These are phyloP conservation scores for Aurelia sp. DNA, from an alignment of 30 jellyfish, hydroid and myxozoan genomes.

Conservation along the genomic window DNA sequence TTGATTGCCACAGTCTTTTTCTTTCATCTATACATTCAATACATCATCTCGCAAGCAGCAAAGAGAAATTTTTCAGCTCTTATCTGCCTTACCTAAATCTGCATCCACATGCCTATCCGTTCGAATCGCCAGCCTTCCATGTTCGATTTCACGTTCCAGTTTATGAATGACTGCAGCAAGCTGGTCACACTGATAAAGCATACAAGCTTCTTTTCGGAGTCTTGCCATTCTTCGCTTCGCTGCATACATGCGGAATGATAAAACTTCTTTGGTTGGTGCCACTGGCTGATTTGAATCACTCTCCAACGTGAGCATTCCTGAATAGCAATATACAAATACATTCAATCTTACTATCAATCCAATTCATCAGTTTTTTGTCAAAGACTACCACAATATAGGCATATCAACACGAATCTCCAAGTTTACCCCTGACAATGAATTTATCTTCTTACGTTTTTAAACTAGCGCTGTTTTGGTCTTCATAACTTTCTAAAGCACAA, in stretches of 20 bases:
- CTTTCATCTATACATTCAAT: background rate
- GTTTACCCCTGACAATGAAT: too few relatives aligned
- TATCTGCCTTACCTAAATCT: constrained; percentile 77
- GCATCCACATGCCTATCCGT: constrained; percentile 86
- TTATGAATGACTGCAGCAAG: constrained; percentile 71
- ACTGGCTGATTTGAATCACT: constrained; percentile 75
- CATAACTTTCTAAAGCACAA: too few relatives aligned
- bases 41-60: background rate
- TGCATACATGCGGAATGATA: constrained; percentile 82
- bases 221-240: constrained; percentile 86
- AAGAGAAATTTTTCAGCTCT: background rate
- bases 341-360: too few relatives aligned
- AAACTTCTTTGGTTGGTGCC: constrained; percentile 89
- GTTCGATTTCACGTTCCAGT: constrained; percentile 83
- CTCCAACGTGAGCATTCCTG: constrained; percentile 63
- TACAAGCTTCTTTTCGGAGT: constrained; percentile 86
- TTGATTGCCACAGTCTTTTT: too few relatives aligned
- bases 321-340: background rate
- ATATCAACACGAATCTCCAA: too few relatives aligned
- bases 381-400: too few relatives aligned
- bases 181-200: constrained; percentile 81
- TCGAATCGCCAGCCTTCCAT: constrained; percentile 83
- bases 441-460: too few relatives aligned
- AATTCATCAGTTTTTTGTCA: too few relatives aligned
- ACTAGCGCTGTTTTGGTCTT: too few relatives aligned